These are phyloP conservation scores for Epistrophella euchroma DNA, from an alignment of 2,888 invertebrate species.

Conservation along the genomic window DNA sequence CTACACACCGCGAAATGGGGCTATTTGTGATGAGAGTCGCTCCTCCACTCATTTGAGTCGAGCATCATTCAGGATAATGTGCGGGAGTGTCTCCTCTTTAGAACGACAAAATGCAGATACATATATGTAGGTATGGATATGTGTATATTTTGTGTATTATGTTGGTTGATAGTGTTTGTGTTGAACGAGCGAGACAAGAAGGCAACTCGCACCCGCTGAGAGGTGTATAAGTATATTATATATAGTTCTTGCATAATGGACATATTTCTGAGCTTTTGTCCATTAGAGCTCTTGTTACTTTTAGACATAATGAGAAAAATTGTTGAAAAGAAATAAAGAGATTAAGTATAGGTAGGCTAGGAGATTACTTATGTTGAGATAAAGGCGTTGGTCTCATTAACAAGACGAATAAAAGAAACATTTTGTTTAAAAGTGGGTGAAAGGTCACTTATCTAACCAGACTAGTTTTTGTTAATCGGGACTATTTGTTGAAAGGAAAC, in stretches of 20 bases:
- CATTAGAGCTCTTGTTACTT: conserved; percentile 40
- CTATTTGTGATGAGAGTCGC: conserved; percentile 57
- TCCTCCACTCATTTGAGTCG: conserved; percentile 65
- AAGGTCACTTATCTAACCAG: too few relatives aligned
- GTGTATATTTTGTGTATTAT: background rate
- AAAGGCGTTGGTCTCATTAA: too few relatives aligned
- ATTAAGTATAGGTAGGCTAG: background rate
- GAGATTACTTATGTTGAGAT: too few relatives aligned
- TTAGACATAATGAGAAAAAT: background rate
- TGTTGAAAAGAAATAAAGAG: background rate
- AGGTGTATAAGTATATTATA: conserved; percentile 19
- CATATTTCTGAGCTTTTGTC: conserved; percentile 37
- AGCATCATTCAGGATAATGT: conserved; percentile 75
- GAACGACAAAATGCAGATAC: conserved; percentile 22
- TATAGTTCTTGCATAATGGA: conserved; percentile 54
- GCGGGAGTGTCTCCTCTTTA: conserved; percentile 60
- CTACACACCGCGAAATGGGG: conserved; percentile 65
- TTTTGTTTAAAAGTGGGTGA: too few relatives aligned
- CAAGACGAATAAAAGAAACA: too few relatives aligned
- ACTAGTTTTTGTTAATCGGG: too few relatives aligned
- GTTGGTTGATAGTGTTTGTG: conserved; percentile 33
- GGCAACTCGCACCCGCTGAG: conserved; percentile 22
- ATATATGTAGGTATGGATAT: background rate
- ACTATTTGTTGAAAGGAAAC: too few relatives aligned
- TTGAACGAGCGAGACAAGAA: conserved; percentile 27